Percentiles rank a stretch among this genome's conserved stretches.
Conservation (phyloP, 2,113 vertebrate species). For the Eira barbara region DNA sequence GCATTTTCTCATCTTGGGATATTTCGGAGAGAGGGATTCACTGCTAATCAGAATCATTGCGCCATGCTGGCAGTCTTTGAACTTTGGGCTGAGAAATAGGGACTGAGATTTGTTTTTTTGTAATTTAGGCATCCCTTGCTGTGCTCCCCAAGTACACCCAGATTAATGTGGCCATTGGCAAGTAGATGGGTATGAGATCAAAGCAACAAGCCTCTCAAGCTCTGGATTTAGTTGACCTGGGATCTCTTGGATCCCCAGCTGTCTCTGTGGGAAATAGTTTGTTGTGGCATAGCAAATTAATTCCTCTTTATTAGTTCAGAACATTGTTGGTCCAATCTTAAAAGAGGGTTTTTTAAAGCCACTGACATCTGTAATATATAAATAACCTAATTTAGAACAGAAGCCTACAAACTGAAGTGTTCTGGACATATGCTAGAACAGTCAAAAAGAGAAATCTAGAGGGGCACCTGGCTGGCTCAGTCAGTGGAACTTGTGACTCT, state of each 20-base stretch:
- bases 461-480: not conserved
- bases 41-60: conserved; percentile 17
- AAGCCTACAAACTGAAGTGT: not conserved
- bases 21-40: conserved; percentile 25
- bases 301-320: conserved; percentile 20
- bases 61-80: conserved; percentile 27
- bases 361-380: not conserved
- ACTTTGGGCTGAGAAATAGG: conserved; percentile 26
- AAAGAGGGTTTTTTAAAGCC: not conserved
- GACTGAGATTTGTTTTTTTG: conserved; percentile 10
- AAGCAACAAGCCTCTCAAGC: conserved; percentile 9
- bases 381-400: not conserved
- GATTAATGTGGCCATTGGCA: not conserved
- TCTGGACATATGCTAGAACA: not conserved
- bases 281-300: conserved; percentile 7
- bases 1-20: conserved; percentile 6
- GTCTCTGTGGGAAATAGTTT: not conserved
- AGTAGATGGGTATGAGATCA: not conserved
- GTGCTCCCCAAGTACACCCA: not conserved
- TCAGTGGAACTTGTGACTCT: not conserved
- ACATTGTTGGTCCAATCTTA: not conserved
- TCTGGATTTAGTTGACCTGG: conserved; percentile 15
- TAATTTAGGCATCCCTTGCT: not conserved
- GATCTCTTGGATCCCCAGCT: not conserved
- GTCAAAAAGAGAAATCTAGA: conserved; percentile 7